phyloP scores from a whole-genome alignment of 2,888 invertebrate genomes.

The Mythimna pallens region DNA sequence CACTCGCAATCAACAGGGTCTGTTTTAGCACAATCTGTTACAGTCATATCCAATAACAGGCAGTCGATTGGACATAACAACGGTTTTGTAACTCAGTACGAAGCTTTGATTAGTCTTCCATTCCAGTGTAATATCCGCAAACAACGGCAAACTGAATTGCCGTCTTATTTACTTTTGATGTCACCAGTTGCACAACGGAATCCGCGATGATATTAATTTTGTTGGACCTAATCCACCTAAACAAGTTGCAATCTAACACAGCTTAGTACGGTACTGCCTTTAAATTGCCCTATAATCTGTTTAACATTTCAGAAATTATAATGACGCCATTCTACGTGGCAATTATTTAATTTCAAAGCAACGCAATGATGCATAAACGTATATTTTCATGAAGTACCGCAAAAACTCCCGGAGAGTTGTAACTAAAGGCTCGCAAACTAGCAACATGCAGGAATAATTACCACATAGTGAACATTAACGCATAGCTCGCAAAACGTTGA shows the following conservation, averaged over 20 bases:
- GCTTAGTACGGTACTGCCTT: constrained; percentile 31
- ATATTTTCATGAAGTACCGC: constrained; percentile 53
- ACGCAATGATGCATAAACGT: constrained; percentile 54
- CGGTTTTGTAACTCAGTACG: constrained; percentile 37
- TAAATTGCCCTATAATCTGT: constrained; percentile 29
- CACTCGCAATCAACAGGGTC: constrained; percentile 21
- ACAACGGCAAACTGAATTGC: constrained; percentile 47
- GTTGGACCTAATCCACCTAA: constrained; percentile 35
- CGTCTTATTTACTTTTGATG: constrained; percentile 58
- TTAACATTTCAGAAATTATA: constrained; percentile 42
- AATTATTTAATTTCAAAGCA: constrained; percentile 50
- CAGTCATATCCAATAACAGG: constrained; percentile 34
- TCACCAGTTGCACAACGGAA: constrained; percentile 54
- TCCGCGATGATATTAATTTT: constrained; percentile 36
- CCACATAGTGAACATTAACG: constrained; percentile 65
- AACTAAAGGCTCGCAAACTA: constrained; percentile 63
- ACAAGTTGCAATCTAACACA: constrained; percentile 39
- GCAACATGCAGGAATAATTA: constrained; percentile 69
- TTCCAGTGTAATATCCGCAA: constrained; percentile 49
- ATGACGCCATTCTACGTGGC: constrained; percentile 24
- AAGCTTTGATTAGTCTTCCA: constrained; percentile 52
- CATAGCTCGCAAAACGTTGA: constrained; percentile 69
- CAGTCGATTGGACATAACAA: constrained; percentile 42
- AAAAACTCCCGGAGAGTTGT: constrained; percentile 45
- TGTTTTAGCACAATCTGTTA: constrained; percentile 32